Percentiles rank a stretch among this genome's conserved stretches.
phyloP scores from a whole-genome alignment of 2,888 invertebrate species.

The Caenorhabditis imperialis region DNA sequence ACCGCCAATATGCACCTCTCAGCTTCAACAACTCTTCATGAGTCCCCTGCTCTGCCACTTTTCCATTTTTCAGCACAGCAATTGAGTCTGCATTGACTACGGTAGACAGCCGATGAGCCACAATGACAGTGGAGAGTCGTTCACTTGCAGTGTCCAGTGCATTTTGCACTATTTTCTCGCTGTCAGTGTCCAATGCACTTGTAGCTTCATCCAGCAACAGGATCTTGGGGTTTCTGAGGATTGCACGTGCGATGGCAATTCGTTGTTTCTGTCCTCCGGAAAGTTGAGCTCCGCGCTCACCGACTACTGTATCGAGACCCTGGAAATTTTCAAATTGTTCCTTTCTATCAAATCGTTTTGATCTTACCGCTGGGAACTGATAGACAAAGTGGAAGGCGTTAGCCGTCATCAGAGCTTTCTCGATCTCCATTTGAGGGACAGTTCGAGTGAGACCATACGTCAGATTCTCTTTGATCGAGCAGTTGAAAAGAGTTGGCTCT shows the following conservation, averaged over 20 bases:
- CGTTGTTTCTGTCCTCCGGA: slow-evolving; percentile 80
- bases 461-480: slow-evolving; percentile 70
- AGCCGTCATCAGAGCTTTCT: slow-evolving; percentile 76
- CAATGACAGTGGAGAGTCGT: slow-evolving; percentile 79
- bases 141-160: slow-evolving; percentile 82
- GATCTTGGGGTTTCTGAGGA: slow-evolving; percentile 52
- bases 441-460: slow-evolving; percentile 32
- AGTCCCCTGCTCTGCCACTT: slow-evolving; percentile 56
- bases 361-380: slow-evolving; percentile 74
- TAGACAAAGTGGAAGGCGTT: slow-evolving; percentile 80
- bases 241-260: slow-evolving; percentile 79
- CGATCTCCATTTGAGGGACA: slow-evolving; percentile 58
- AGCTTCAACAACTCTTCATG: slow-evolving; percentile 18
- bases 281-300: slow-evolving; percentile 79
- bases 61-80: slow-evolving; percentile 78
- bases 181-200: slow-evolving; percentile 68
- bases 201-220: slow-evolving; percentile 60
- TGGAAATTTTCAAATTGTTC: slow-evolving; percentile 34
- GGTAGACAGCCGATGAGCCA: slow-evolving; percentile 80
- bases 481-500: slow-evolving; percentile 79
- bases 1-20: slow-evolving; percentile 17
- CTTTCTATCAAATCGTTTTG: not conserved
- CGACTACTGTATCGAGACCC: slow-evolving; percentile 79
- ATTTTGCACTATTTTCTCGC: slow-evolving; percentile 80
- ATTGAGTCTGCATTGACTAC: slow-evolving; percentile 80